These are phyloP conservation scores for Trochalopteron elliotii DNA, from an alignment of 2,113 vertebrate species.

Conservation along the genomic window DNA sequence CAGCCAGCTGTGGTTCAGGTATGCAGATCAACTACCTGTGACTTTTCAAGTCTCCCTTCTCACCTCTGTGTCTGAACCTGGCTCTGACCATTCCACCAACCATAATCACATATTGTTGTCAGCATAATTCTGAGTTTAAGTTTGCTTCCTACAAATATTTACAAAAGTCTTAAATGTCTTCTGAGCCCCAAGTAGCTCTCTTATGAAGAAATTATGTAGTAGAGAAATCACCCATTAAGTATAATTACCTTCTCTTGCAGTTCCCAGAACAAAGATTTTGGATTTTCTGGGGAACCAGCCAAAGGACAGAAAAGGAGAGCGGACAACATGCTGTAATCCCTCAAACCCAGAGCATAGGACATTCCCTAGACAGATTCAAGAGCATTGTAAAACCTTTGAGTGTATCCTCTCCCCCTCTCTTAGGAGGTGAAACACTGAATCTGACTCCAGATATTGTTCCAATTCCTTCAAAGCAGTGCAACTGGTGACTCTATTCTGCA, in stretches of 20 bases:
- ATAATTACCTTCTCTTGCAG: background rate
- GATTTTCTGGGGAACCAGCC: background rate
- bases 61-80: background rate
- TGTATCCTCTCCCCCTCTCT: background rate
- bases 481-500: background rate
- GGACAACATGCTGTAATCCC: background rate
- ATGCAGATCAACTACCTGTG: background rate
- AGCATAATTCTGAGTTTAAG: background rate
- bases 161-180: background rate
- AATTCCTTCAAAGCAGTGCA: background rate
- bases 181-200: background rate
- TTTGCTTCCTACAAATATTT: background rate
- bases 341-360: background rate
- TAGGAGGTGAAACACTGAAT: background rate
- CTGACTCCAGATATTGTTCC: background rate
- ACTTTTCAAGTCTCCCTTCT: background rate
- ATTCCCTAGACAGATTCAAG: background rate
- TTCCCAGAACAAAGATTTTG: background rate
- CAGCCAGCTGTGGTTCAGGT: background rate
- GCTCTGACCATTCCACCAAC: background rate
- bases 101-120: background rate
- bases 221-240: background rate
- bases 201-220: background rate
- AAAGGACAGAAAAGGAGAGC: background rate
- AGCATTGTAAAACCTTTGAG: background rate